phyloP scores from a whole-genome alignment of 2,888 invertebrate genomes.

The Apodemia zela region DNA sequence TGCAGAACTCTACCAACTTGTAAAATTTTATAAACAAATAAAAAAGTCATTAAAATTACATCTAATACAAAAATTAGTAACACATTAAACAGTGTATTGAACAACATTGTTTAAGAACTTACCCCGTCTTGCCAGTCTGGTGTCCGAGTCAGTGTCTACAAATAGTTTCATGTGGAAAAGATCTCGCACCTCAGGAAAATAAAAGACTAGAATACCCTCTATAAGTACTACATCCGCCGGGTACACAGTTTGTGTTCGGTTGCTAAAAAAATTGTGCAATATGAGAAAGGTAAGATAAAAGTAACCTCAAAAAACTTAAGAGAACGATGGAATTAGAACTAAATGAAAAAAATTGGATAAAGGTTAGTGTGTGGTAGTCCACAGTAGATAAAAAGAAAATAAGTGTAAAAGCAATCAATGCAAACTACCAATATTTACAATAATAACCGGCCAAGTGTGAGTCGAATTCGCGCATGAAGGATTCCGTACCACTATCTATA shows the following conservation, averaged over 20 bases:
- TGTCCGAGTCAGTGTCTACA: slow-evolving; percentile 99
- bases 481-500: too few relatives aligned
- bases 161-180: slow-evolving; percentile 99
- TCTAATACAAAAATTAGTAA: neutral
- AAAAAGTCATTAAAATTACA: neutral
- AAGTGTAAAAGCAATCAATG: too few relatives aligned
- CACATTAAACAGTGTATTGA: neutral
- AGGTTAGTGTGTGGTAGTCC: too few relatives aligned
- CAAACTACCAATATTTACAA: too few relatives aligned
- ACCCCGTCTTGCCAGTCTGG: slow-evolving; percentile 97
- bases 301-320: neutral
- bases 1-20: too few relatives aligned
- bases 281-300: neutral
- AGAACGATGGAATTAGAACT: too few relatives aligned
- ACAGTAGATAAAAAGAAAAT: too few relatives aligned
- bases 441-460: too few relatives aligned
- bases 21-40: too few relatives aligned
- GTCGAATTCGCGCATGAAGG: too few relatives aligned
- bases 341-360: too few relatives aligned
- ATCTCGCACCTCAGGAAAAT: slow-evolving; percentile 95
- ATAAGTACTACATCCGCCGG: slow-evolving; percentile 98
- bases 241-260: slow-evolving; percentile 89
- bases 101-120: slow-evolving; percentile 16
- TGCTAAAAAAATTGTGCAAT: slow-evolving; percentile 44
- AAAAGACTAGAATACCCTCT: slow-evolving; percentile 99